Evolutionary conservation across 1,140 invertebrate genomes (phyloP), one percentile per base, ranked within the genome.

Genomic region (Harpegnathos saltator): DNA sequence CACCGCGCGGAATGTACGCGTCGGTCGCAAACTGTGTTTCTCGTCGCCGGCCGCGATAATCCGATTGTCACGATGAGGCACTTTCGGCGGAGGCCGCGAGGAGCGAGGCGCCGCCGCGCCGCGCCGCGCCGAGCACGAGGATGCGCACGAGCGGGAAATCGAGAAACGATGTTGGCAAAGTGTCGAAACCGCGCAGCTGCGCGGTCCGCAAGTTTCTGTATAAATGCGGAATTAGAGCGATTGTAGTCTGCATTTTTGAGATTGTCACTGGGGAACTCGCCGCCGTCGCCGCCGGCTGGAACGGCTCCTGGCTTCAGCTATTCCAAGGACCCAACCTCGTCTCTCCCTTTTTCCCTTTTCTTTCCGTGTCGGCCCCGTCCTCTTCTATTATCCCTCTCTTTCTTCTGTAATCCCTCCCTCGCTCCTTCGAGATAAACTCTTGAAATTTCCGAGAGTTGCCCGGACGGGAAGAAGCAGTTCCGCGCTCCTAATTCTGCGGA

Each of bases 401-500:
- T 66, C 74, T 84, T 38, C 11, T 52, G 38, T 54, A 69, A 62
- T 62, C 50, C 22, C 50, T 72, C 26, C 52, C 19, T 74, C 85
- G 48, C 83, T 75, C 82, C 85, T 59, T 73, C 81, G 62, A 26
- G 86, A 87, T 82, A 72, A 87, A 87, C 86, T 87, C 86, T 87
- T 83, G 86, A 87, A 87, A 87, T 87, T 87, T 87, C 85, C 85
- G 85, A 80, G 86, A 87, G 82, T 87, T 87, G 77, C 74, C 69
- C 85, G 68, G 71, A 68, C 72, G 73, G 69, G 66, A 59, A 77
- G 74, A 84, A 71, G 58, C 68, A 74, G 81, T 83, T 82, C 88
- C 85, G 82, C 77, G 77, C 88, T 89, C 82, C 87, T 90, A 89
- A 89, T 90, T 89, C 83, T 82, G 85, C 80, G 84, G 86, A 90